A percentile compares a stretch with the other conserved stretches of the same genome.
These are phyloP conservation scores for Thunnus maccoyii DNA, from an alignment of 2,113 vertebrate genomes.

Conservation along the genomic window DNA sequence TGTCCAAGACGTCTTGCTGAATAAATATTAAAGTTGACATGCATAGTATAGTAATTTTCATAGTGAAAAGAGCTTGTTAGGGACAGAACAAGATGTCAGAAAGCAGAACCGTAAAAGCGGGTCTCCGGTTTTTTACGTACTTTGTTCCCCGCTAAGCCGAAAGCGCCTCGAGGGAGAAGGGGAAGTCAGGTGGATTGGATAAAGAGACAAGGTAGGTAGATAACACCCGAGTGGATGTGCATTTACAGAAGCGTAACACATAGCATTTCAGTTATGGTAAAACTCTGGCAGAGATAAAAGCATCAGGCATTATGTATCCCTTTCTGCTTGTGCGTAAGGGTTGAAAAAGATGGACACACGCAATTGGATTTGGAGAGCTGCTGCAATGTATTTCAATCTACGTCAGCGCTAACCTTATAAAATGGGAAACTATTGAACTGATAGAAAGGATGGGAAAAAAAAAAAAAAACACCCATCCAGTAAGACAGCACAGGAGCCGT, in stretches of 20 bases:
- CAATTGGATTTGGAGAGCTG: slow-evolving; percentile 67
- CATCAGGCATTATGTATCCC: slow-evolving; percentile 38
- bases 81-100: slow-evolving; percentile 32
- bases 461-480: background rate
- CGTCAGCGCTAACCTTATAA: slow-evolving; percentile 58
- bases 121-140: slow-evolving; percentile 27
- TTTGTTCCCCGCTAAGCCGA: slow-evolving; percentile 36
- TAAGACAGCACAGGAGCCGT: slow-evolving; percentile 1
- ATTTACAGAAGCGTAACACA: slow-evolving; percentile 47
- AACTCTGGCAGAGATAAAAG: slow-evolving; percentile 59
- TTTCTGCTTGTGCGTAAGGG: slow-evolving; percentile 35
- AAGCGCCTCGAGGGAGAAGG: slow-evolving; percentile 12
- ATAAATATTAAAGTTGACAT: slow-evolving; percentile 45
- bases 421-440: slow-evolving; percentile 56
- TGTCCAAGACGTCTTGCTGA: slow-evolving; percentile 2
- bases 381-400: slow-evolving; percentile 65
- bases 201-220: slow-evolving; percentile 30
- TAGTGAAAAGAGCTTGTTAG: slow-evolving; percentile 24
- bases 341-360: slow-evolving; percentile 52
- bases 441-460: slow-evolving; percentile 25
- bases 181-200: slow-evolving; percentile 34
- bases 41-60: slow-evolving; percentile 21
- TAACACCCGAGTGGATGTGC: slow-evolving; percentile 40
- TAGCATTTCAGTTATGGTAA: slow-evolving; percentile 46
- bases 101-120: background rate